Percentiles rank a stretch among this genome's conserved stretches.
These are phyloP conservation scores for Pentamera pediparva DNA, from an alignment of 53 echinoderm and acorn worm species.

Conservation along the genomic window DNA sequence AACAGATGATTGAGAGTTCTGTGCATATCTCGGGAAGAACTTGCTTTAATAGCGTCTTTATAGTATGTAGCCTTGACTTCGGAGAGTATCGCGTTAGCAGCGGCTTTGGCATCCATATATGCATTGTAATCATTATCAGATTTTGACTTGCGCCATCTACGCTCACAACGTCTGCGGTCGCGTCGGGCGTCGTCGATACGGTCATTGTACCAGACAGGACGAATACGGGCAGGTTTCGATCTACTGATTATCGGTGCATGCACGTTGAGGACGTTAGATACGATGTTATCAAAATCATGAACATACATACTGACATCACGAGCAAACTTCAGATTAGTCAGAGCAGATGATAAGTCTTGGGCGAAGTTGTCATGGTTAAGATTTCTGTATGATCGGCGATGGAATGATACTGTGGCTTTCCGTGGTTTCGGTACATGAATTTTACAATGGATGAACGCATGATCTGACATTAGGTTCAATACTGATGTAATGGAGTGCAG, in stretches of 20 bases:
- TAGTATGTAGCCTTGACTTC: slow-evolving; percentile 6
- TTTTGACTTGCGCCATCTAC: slow-evolving; percentile 30
- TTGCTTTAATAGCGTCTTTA: too few relatives aligned
- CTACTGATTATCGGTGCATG: background rate
- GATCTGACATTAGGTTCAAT: too few relatives aligned
- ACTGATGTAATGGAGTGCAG: too few relatives aligned
- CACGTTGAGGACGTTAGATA: background rate
- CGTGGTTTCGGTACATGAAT: too few relatives aligned
- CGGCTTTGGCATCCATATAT: background rate
- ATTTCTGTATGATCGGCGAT: too few relatives aligned
- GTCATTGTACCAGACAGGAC: slow-evolving; percentile 15
- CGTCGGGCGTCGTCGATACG: background rate
- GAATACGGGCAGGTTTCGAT: background rate
- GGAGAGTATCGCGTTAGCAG: background rate
- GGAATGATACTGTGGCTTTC: too few relatives aligned
- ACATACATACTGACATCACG: background rate
- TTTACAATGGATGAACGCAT: too few relatives aligned
- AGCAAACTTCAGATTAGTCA: background rate
- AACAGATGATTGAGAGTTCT: too few relatives aligned
- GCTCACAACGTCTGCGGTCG: slow-evolving; percentile 4
- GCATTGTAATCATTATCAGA: background rate
- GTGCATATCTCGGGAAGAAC: too few relatives aligned
- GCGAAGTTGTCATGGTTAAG: too few relatives aligned
- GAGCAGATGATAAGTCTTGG: background rate
- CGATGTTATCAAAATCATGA: slow-evolving; percentile 5